These are phyloP conservation scores for Sorex fumeus DNA, from an alignment of 2,113 vertebrate species.

Conservation along the genomic window DNA sequence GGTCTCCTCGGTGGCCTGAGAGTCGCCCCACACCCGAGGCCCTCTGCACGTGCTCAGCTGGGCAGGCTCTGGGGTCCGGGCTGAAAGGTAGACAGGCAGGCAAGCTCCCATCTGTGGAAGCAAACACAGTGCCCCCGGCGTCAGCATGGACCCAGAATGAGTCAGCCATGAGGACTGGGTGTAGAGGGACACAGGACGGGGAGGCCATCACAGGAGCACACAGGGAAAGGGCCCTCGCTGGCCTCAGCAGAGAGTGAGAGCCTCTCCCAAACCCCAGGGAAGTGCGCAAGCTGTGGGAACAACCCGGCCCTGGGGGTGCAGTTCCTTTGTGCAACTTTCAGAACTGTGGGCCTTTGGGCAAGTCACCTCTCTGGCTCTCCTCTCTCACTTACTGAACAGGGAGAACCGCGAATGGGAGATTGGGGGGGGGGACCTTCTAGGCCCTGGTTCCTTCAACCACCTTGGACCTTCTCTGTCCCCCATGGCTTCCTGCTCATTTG, in stretches of 20 bases:
- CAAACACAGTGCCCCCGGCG: slow-evolving; percentile 78
- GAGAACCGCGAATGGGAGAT: background rate
- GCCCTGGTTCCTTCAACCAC: slow-evolving; percentile 53
- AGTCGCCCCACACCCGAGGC: slow-evolving; percentile 79
- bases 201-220: background rate
- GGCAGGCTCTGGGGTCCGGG: slow-evolving; percentile 88
- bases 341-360: background rate
- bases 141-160: background rate
- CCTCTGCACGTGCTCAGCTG: slow-evolving; percentile 83
- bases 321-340: background rate
- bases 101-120: slow-evolving; percentile 90
- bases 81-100: slow-evolving; percentile 85
- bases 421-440: no score
- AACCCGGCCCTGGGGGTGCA: background rate
- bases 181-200: background rate
- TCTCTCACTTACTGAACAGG: slow-evolving; percentile 52
- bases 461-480: slow-evolving; percentile 16
- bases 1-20: slow-evolving; percentile 79
- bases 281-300: background rate
- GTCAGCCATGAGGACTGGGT: background rate
- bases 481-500: slow-evolving; percentile 50
- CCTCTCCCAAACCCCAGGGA: background rate
- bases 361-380: background rate
- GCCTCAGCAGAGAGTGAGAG: background rate
- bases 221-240: background rate